Evolutionary conservation across 2,113 vertebrate genomes (phyloP).

Genomic region (Saimiri boliviensis): DNA sequence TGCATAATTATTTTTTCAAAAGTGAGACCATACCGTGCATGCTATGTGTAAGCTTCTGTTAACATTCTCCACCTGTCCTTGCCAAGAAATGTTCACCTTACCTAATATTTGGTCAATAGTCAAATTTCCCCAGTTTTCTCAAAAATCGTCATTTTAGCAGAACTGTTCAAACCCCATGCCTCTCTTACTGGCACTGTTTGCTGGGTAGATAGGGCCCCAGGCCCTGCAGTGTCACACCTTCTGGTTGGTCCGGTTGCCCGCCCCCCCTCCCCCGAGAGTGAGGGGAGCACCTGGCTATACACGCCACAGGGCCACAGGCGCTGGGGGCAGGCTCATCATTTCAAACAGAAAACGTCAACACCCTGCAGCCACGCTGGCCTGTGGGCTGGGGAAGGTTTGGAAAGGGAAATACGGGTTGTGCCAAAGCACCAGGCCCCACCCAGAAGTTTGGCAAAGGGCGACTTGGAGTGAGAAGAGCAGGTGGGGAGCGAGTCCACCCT

Average conservation of each 20-base stretch:
- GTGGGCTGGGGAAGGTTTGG: neutral
- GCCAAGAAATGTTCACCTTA: neutral
- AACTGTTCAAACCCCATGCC: neutral
- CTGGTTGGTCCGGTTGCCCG: neutral
- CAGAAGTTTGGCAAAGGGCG: neutral
- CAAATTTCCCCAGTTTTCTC: neutral
- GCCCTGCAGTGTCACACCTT: fast-evolving
- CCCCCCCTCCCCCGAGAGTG: no score
- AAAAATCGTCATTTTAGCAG: neutral
- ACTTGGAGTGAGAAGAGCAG: neutral
- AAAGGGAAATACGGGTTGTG: neutral
- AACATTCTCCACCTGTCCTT: neutral
- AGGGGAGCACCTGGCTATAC: neutral
- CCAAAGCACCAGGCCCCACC: neutral
- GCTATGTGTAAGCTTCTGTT: neutral
- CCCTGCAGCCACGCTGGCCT: neutral
- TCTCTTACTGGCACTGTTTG: neutral
- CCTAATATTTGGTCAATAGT: neutral
- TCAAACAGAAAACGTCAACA: fast-evolving
- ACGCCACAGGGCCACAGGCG: neutral
- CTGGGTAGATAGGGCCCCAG: fast-evolving
- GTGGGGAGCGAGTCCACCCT: neutral
- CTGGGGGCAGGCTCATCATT: neutral
- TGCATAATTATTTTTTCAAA: neutral
- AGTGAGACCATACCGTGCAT: neutral